Conservation (phyloP, 2,888 invertebrate genomes). For the Gisinianus flammeolus region DNA sequence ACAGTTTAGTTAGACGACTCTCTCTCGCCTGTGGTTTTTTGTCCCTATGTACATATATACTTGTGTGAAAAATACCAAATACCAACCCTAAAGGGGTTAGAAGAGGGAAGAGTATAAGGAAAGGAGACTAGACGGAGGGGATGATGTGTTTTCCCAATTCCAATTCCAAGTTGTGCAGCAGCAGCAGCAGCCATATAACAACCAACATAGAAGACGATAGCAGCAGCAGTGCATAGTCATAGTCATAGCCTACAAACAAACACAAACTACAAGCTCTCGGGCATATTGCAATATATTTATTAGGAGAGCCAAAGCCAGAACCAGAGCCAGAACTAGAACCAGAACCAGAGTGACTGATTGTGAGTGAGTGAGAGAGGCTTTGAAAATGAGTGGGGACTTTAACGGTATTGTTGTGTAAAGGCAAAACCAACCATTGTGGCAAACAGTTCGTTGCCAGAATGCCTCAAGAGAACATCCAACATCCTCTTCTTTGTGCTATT, state of each 20-base stretch:
- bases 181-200: not conserved
- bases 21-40: too few relatives aligned
- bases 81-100: conserved; percentile 29
- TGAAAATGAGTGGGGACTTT: conserved; percentile 29
- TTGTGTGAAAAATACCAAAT: not conserved
- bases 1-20: too few relatives aligned
- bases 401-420: conserved; percentile 36
- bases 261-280: not conserved
- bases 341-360: too few relatives aligned
- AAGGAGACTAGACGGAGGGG: conserved; percentile 12
- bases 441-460: conserved; percentile 39
- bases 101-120: not conserved
- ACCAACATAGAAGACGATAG: not conserved
- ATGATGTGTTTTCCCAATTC: not conserved
- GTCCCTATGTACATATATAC: too few relatives aligned
- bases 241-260: not conserved
- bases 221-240: not conserved
- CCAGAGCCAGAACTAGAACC: not conserved
- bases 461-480: conserved; percentile 13
- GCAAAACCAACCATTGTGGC: conserved; percentile 28
- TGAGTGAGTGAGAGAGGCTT: not conserved
- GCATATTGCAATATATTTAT: too few relatives aligned
- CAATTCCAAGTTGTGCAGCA: not conserved
- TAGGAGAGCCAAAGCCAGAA: not conserved
- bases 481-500: not conserved